phyloP scores from a whole-genome alignment of 2,888 invertebrate genomes.

The Polyommatus icarus region DNA sequence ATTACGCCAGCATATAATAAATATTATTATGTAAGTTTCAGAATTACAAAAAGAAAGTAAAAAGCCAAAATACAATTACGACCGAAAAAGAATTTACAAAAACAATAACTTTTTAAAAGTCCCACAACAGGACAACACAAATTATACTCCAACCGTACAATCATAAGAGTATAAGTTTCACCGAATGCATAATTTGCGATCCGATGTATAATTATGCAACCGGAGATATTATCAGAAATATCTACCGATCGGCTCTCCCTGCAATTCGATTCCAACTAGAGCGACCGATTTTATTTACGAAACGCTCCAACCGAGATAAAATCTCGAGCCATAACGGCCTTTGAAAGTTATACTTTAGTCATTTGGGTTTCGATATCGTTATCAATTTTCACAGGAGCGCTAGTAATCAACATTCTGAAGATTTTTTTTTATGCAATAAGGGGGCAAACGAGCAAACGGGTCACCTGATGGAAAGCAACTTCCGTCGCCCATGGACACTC shows the following conservation, averaged over 20 bases:
- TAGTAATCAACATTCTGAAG: background rate
- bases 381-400: background rate
- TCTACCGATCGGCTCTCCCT: constrained; percentile 54
- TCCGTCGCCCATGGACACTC: too few species aligned
- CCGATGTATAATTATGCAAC: constrained; percentile 70
- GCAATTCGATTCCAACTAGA: constrained; percentile 65
- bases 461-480: too few species aligned
- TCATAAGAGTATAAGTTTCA: constrained; percentile 47
- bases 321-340: constrained; percentile 62
- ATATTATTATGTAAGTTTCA: background rate
- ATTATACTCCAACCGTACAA: constrained; percentile 21
- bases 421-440: too few species aligned
- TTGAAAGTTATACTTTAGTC: constrained; percentile 11
- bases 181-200: constrained; percentile 56
- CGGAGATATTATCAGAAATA: constrained; percentile 59
- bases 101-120: background rate
- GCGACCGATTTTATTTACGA: constrained; percentile 77
- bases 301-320: constrained; percentile 74
- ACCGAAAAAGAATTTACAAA: background rate
- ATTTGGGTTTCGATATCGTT: background rate
- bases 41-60: background rate
- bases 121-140: background rate
- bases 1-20: background rate
- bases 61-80: background rate
- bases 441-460: too few species aligned